phyloP scores from a whole-genome alignment of 2,888 invertebrate genomes.

The Scelioninae gen. 2 region DNA sequence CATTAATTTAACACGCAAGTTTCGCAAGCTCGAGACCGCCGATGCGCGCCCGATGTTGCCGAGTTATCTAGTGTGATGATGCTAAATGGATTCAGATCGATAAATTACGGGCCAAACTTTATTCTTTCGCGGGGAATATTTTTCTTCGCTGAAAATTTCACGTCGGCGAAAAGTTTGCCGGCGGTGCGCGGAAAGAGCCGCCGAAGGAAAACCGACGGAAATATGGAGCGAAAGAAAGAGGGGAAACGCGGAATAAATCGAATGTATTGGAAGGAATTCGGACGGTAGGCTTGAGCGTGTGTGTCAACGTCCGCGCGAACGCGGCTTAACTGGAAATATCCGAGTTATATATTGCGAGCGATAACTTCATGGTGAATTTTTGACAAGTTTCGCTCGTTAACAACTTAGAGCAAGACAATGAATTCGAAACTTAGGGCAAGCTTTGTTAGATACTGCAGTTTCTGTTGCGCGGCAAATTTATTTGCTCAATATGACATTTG shows the following conservation, averaged over 20 bases:
- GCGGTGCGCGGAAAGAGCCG: background rate
- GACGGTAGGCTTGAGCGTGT: slow-evolving; percentile 18
- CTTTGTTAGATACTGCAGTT: slow-evolving; percentile 51
- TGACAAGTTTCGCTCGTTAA: slow-evolving; percentile 52
- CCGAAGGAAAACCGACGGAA: background rate
- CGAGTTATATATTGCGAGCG: slow-evolving; percentile 33
- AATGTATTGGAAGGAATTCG: slow-evolving; percentile 10
- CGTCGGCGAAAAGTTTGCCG: slow-evolving; percentile 23
- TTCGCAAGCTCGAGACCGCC: slow-evolving; percentile 61
- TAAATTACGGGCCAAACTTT: slow-evolving; percentile 58
- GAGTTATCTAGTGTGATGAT: slow-evolving; percentile 59
- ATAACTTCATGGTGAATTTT: slow-evolving; percentile 47
- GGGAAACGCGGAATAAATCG: background rate
- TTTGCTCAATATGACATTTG: slow-evolving; percentile 47
- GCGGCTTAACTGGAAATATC: slow-evolving; percentile 32
- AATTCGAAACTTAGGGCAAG: slow-evolving; percentile 56
- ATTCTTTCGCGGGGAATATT: slow-evolving; percentile 47
- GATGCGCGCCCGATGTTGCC: slow-evolving; percentile 59
- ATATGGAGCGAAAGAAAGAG: slow-evolving; percentile 2
- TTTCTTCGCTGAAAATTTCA: slow-evolving; percentile 54
- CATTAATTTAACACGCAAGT: slow-evolving; percentile 73
- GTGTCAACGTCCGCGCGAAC: slow-evolving; percentile 8
- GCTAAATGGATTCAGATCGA: slow-evolving; percentile 61
- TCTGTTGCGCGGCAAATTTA: slow-evolving; percentile 44
- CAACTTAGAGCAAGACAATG: slow-evolving; percentile 52